Evolutionary conservation across 2,113 vertebrate genomes (phyloP).

Genomic region (Mobula hypostoma): DNA sequence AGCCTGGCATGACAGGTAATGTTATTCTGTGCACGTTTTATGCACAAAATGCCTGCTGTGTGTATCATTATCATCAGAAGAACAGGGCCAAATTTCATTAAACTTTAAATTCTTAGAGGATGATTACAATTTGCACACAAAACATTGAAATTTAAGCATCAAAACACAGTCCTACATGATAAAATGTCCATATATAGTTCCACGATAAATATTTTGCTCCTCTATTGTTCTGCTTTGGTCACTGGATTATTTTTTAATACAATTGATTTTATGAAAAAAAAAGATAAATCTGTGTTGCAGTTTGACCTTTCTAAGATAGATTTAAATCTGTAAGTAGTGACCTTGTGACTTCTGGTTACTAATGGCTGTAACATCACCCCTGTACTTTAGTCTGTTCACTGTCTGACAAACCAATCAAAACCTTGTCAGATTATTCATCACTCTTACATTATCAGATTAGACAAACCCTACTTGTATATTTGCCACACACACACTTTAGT

Average conservation of each 20-base stretch:
- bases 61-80: no score
- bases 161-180: no score
- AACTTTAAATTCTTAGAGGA: no score
- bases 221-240: not conserved
- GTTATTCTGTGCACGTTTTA: no score
- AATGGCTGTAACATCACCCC: conserved; percentile 9
- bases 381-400: not conserved
- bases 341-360: conserved; percentile 11
- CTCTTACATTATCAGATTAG: not conserved
- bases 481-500: conserved; percentile 10
- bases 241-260: not conserved
- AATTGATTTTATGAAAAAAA: not conserved
- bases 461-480: not conserved
- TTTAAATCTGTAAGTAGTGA: conserved; percentile 6
- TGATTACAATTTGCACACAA: no score
- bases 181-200: not conserved
- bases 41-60: no score
- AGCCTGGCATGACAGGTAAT: no score
- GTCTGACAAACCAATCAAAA: not conserved
- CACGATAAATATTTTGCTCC: not conserved
- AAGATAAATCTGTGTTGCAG: not conserved
- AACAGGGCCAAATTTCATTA: no score
- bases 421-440: not conserved
- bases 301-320: not conserved
- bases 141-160: no score